Base-by-base conservation (phyloP, 2,113 vertebrate species). In the Andinoacara biseriatus region DNA sequence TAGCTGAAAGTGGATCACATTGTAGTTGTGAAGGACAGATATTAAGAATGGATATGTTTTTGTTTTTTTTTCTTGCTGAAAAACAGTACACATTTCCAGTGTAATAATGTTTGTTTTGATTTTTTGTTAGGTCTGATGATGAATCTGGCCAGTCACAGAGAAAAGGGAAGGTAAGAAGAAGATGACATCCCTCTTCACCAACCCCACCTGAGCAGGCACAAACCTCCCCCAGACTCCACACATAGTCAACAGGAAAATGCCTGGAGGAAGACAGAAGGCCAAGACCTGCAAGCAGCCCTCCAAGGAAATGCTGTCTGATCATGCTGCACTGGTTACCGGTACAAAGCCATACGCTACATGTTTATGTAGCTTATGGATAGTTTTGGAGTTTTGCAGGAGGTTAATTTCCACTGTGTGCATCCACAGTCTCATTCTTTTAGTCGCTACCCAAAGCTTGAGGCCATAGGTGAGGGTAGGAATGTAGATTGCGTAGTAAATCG, bases 401-500 rank as follows among this genome's bases (percentile, higher is more conserved):
- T 3, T 40, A 10, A 46, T 46, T 46, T 46, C 4, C 13, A 46
- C 43, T 46, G 43, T 10, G 4, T 46, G 43, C 11, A 46, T 4
- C 43, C 11, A 14, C 43, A 46, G 13, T 46, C 13, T 46, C 4
- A 5, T 14, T 46, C 11, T 14, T 46, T 46, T 46, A 46, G 15
- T 69, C 65, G 29, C 0, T 29, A 14, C 43, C 24, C 65, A 49
- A 11, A 49, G 40, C 40, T 49, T 29, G 15, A 20, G 46, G 15
- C 0, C 40, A 4, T 49, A 7, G 3, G 63, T 46, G 22, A 49
- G 63, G 0, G 22, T 15, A 18, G 63, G 1, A 67, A 29, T 22
- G 26, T 29, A 49, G 40, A 10, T 67, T 22, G 2, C 43, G 13
- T 0, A 1, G 63, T 69, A 69, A 69, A 67, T 46, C 6, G 18